Conservation (phyloP, 2,797 vertebrate species). For the Macrochelys suwanniensis region DNA sequence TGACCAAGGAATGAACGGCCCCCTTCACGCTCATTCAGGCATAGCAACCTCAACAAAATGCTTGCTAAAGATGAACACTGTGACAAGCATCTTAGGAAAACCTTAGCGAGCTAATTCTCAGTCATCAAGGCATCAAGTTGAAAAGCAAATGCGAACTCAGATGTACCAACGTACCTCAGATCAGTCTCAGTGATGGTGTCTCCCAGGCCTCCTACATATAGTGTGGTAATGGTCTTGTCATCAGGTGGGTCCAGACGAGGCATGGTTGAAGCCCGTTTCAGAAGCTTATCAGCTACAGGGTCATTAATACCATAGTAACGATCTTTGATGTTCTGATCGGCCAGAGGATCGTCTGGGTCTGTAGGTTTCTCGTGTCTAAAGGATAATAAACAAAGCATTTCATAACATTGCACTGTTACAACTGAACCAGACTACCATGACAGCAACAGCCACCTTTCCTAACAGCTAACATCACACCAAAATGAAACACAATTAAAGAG, state of each 20-base stretch:
- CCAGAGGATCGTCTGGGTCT: constrained; percentile 96
- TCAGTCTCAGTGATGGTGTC: constrained; percentile 96
- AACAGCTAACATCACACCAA: not conserved
- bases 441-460: not conserved
- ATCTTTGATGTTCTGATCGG: constrained; percentile 99
- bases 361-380: constrained; percentile 97
- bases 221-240: constrained; percentile 96
- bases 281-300: constrained; percentile 96
- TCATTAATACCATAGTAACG: constrained; percentile 98
- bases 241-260: constrained; percentile 95
- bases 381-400: constrained; percentile 41
- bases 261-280: constrained; percentile 97
- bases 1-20: not conserved
- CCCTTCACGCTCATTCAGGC: not conserved
- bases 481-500: not conserved
- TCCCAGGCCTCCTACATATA: constrained; percentile 96
- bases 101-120: not conserved
- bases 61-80: not conserved
- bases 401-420: not conserved
- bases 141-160: not conserved
- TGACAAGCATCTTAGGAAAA: not conserved
- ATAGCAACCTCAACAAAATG: not conserved
- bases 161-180: constrained; percentile 87
- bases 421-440: not conserved
- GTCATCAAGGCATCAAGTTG: not conserved